These are phyloP conservation scores for Gastrophysa polygoni DNA, from an alignment of 2,888 invertebrate species.

Conservation along the genomic window DNA sequence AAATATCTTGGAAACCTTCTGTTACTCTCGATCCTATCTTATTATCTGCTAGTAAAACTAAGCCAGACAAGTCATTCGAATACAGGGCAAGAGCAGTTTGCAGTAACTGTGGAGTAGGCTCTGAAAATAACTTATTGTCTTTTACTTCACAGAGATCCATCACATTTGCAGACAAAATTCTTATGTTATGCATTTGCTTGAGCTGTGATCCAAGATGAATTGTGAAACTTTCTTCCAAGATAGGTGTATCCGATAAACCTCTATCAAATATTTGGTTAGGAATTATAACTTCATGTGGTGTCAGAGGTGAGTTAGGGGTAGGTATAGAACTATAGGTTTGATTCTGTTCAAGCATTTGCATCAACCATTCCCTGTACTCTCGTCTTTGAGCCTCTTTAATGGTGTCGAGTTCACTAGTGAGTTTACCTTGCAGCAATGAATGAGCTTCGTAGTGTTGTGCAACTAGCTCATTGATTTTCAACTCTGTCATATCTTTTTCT, in stretches of 20 bases:
- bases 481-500: slow-evolving; percentile 78
- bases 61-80: slow-evolving; percentile 86
- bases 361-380: slow-evolving; percentile 89
- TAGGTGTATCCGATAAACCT: slow-evolving; percentile 42
- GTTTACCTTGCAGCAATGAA: slow-evolving; percentile 82
- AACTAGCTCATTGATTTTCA: slow-evolving; percentile 84
- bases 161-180: slow-evolving; percentile 85
- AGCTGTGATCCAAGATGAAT: slow-evolving; percentile 97
- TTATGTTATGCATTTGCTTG: slow-evolving; percentile 97
- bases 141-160: slow-evolving; percentile 75
- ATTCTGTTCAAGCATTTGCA: slow-evolving; percentile 76
- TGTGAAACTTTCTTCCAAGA: slow-evolving; percentile 93
- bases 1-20: slow-evolving; percentile 70
- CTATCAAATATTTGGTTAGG: slow-evolving; percentile 31
- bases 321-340: slow-evolving; percentile 64
- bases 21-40: slow-evolving; percentile 55
- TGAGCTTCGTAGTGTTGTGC: slow-evolving; percentile 83
- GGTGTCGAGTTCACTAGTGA: slow-evolving; percentile 85
- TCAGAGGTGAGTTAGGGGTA: slow-evolving; percentile 62
- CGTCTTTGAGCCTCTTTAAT: slow-evolving; percentile 83
- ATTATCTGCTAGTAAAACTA: slow-evolving; percentile 80
- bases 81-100: slow-evolving; percentile 95
- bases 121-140: slow-evolving; percentile 54
- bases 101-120: slow-evolving; percentile 77
- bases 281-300: slow-evolving; percentile 43